These are phyloP conservation scores for Drosophila persimilis DNA, from an alignment of 1,140 invertebrate species.

Conservation along the genomic window DNA sequence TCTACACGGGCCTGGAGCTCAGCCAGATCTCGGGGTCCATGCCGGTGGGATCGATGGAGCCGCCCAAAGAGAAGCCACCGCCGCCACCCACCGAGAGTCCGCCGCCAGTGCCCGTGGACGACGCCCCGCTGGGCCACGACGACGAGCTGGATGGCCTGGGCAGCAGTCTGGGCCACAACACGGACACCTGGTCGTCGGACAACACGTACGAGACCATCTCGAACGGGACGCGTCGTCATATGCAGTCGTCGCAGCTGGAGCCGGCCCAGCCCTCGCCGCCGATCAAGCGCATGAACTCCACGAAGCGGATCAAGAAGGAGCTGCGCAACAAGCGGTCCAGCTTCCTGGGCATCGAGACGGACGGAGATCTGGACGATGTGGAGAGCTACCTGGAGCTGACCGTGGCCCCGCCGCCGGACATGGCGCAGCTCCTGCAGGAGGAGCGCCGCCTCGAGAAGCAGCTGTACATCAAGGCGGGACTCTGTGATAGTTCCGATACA, in stretches of 20 bases:
- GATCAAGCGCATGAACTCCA: conserved; percentile 90
- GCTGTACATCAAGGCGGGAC: conserved; percentile 86
- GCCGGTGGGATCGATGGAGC: conserved; percentile 84
- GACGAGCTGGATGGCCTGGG: conserved; percentile 58
- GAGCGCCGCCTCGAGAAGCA: conserved; percentile 91
- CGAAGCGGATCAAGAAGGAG: conserved; percentile 93
- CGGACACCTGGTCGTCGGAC: conserved; percentile 73
- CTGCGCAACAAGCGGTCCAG: conserved; percentile 92
- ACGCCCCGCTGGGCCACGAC: conserved; percentile 7
- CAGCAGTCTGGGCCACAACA: conserved; percentile 47
- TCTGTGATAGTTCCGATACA: conserved; percentile 84
- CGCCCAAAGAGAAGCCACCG: conserved; percentile 93
- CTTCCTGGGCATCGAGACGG: conserved; percentile 92
- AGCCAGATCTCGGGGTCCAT: conserved; percentile 9
- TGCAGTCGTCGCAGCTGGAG: conserved; percentile 31
- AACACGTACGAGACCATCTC: conserved; percentile 79
- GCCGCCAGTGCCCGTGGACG: conserved; percentile 43
- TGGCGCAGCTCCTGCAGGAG: conserved; percentile 90
- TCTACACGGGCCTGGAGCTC: conserved; percentile 82
- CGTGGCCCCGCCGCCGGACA: conserved; percentile 90
- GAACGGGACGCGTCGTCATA: conserved; percentile 58
- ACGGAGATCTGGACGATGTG: conserved; percentile 85
- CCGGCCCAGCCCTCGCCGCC: conserved; percentile 82
- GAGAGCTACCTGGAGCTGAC: conserved; percentile 87
- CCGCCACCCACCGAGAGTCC: conserved; percentile 89